Base-by-base conservation (phyloP, 2,888 invertebrate species). In the Eumerus sabulonum region DNA sequence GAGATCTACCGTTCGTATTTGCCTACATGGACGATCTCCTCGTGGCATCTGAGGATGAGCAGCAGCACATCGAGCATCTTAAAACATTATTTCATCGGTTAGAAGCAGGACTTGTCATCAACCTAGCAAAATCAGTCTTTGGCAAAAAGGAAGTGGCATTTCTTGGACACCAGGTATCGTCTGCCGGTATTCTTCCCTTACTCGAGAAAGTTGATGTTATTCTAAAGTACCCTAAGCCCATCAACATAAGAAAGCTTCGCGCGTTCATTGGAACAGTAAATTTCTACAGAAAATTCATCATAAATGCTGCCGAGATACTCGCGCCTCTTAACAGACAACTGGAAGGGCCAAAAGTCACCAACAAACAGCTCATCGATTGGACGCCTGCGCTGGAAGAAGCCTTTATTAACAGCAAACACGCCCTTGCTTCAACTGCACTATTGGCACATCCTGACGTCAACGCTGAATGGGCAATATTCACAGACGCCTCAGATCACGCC, bases 1-100 rank as follows among this genome's bases (percentile, higher is more conserved):
- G 81, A 35, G 83, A 76, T 12, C 56, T 84, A 5, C 82, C 13
- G 82, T 40, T 40, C 40, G 40, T 40, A 40, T 40, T 40, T n/a
- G 40, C n/a, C 12, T 40, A n/a, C n/a, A 40, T 85, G 63, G 76
- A 40, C 40, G 40, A 40, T 40, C 3, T 40, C 3, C n/a, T 40
- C 3, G 40, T 40, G n/a, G 40, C 11, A 11, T 9, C 5, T n/a
- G 40, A 27, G 3, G 27, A 40, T 40, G 40, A 40, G 53, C 36
- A 85, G 1, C 84, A 86, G 17, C 84, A 84, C 54, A 40, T 59
- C 44, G 18, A 67, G 16, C 83, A 85, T 44, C 44, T 84, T 1
- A 11, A 48, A 42, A 16, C 9, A 11, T 48, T 84, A 13, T 79
- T 84, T 9, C 51, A 82, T 17, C 71, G 82, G 5, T 64, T 86